phyloP scores from a whole-genome alignment of 2,113 vertebrate genomes.

The Callipepla squamata region DNA sequence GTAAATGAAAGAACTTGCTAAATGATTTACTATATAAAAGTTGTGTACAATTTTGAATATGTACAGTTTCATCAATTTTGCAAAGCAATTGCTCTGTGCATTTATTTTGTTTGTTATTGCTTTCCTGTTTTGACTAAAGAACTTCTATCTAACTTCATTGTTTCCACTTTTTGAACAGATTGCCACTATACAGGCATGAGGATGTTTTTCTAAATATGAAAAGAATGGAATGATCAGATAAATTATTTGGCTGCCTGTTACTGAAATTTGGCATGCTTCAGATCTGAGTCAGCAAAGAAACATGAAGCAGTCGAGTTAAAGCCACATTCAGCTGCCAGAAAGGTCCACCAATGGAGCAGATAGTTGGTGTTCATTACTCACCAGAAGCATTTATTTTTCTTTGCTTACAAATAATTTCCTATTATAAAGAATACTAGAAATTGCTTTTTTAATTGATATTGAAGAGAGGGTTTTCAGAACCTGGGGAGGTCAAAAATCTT shows the following conservation, averaged over 20 bases:
- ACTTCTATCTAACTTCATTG: not conserved
- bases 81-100: not conserved
- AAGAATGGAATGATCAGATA: not conserved
- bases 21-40: constrained; percentile 46
- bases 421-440: not conserved
- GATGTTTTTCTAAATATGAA: not conserved
- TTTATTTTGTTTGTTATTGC: constrained; percentile 9
- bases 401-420: constrained; percentile 32
- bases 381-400: not conserved
- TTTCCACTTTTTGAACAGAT: not conserved
- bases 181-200: not conserved
- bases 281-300: constrained; percentile 19
- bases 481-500: not conserved
- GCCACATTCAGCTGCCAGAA: constrained; percentile 1
- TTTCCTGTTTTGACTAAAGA: constrained; percentile 17
- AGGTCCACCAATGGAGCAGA: not conserved
- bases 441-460: not conserved
- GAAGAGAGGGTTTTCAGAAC: not conserved
- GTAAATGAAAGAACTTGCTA: constrained; percentile 36
- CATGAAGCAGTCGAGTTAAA: constrained; percentile 3
- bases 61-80: constrained; percentile 37
- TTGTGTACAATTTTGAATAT: constrained; percentile 51
- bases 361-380: not conserved
- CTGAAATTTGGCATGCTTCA: not conserved
- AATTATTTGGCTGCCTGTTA: constrained; percentile 3